Base-by-base conservation (phyloP, 2,888 invertebrate species). In the Drosophila macrospina region DNA sequence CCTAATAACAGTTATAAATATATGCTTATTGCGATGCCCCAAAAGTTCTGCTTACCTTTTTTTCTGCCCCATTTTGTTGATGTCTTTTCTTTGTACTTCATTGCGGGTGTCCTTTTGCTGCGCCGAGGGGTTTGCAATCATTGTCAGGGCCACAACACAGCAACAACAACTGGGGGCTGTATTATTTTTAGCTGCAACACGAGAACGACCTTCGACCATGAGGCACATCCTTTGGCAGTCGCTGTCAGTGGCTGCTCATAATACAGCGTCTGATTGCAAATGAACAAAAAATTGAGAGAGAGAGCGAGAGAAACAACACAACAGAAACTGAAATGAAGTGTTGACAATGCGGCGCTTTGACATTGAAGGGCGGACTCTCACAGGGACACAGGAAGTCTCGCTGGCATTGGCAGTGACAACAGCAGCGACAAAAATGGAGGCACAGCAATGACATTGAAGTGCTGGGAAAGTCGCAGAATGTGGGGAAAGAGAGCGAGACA, bases 261-360 rank as follows among this genome's bases (percentile, higher is more conserved):
- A 78, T 78, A 71, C 50, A 55, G 41, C 59, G 64, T 54, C 61
- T 78, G 78, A 78, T 78, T 78, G 76, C 76, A 68, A 76, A 76
- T 69, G 78, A 69, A 20, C 20, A 20, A 20, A 20, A 20, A 20
- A n/a, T n/a, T n/a, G 20, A 20, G 3, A 20, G 20, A 20, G 3
- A 20, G 3, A 20, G 20, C 1, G 20, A 20, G 20, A 20, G 60
- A 64, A 67, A 55, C 75, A 13, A 69, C 11, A 44, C 15, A 30
- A n/a, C 28, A 52, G 7, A 42, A 36, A 20, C 41, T 59, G 42
- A 74, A 78, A 70, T 77, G 77, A 78, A 77, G 77, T 78, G 77
- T 70, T 77, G 78, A 78, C 77, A 77, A 74, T 68, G 67, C 60
- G 78, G 47, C 45, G 39, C 62, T 68, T 54, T 77, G 77, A 60